A percentile compares a stretch with the other conserved stretches of the same genome.
Conservation (phyloP, 2,113 vertebrate species). For the Phaetusa simplex region DNA sequence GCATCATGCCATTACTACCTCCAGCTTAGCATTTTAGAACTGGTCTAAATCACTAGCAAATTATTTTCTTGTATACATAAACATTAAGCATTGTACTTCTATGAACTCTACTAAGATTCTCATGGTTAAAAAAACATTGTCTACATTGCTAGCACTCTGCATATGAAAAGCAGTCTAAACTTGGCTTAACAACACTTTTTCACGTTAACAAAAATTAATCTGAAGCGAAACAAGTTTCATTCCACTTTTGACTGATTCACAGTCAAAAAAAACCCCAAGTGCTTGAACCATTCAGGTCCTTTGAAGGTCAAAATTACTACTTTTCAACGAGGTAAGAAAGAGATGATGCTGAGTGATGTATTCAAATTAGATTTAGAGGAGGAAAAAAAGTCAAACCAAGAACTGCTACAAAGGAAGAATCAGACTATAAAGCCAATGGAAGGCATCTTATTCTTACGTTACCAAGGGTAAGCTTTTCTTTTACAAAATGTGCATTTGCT, state of each 20-base stretch:
- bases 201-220: neutral
- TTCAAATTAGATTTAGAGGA: neutral
- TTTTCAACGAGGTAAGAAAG: neutral
- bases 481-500: neutral
- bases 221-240: neutral
- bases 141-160: neutral
- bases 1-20: neutral
- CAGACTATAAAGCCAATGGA: neutral
- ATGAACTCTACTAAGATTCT: neutral
- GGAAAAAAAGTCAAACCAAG: neutral
- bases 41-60: neutral
- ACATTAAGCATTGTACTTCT: neutral
- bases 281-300: accelerated
- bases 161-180: neutral
- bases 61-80: neutral
- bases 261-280: neutral
- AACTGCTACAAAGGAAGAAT: neutral
- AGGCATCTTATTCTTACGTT: neutral
- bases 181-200: neutral
- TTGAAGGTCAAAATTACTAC: neutral
- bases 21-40: neutral
- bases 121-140: neutral
- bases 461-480: neutral
- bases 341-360: neutral
- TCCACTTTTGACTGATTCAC: neutral